phyloP scores from a whole-genome alignment of 2,113 vertebrate species.

The Paramisgurnus dabryanus region DNA sequence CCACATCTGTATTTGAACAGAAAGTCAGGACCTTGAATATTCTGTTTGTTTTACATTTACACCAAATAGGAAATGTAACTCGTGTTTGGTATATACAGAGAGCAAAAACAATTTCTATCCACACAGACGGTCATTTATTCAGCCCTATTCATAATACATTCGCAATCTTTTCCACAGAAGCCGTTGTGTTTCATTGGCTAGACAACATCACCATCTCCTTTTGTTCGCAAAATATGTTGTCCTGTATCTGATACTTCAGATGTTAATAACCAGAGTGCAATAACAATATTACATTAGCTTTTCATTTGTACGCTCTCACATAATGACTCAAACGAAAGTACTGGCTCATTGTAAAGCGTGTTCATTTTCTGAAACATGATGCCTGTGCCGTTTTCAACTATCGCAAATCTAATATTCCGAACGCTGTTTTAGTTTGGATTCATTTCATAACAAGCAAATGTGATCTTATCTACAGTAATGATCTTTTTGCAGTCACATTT shows the following conservation, averaged over 20 bases:
- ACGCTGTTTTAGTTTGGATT: conserved; percentile 28
- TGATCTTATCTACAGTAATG: conserved; percentile 24
- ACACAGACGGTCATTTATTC: conserved; percentile 30
- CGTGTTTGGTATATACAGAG: neutral
- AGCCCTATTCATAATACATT: neutral
- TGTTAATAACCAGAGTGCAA: conserved; percentile 31
- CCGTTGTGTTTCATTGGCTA: neutral
- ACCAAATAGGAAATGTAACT: neutral
- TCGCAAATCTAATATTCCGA: conserved; percentile 8
- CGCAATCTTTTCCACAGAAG: conserved; percentile 24
- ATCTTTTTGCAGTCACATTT: conserved; percentile 21
- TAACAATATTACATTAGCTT: conserved; percentile 31
- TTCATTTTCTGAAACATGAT: neutral
- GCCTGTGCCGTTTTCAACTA: conserved; percentile 12
- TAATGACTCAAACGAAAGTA: conserved; percentile 12
- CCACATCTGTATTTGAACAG: conserved; percentile 1
- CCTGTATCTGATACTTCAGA: conserved; percentile 20
- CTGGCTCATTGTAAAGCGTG: conserved; percentile 1
- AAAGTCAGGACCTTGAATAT: neutral
- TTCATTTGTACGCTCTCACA: conserved; percentile 15
- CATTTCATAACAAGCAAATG: conserved; percentile 15
- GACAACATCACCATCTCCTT: conserved; percentile 8
- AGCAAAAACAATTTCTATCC: conserved; percentile 40
- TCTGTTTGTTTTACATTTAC: conserved; percentile 29
- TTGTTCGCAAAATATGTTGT: conserved; percentile 22